phyloP scores from a whole-genome alignment of 2,888 invertebrate species.

The Argyresthia albistria region DNA sequence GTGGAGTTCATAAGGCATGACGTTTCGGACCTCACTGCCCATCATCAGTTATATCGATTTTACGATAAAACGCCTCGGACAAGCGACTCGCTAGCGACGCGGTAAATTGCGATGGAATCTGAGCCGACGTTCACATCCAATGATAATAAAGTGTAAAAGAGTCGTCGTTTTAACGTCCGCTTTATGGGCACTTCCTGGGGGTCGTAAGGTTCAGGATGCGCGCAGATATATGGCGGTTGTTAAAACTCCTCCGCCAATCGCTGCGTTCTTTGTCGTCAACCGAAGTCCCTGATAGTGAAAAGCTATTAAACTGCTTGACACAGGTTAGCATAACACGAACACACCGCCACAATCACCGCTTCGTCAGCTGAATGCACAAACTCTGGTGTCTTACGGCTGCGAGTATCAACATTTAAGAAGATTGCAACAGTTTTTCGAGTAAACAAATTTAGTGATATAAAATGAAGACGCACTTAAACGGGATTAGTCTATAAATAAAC shows the following conservation, averaged over 20 bases:
- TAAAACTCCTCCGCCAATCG: conserved; percentile 46
- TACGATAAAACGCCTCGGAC: conserved; percentile 53
- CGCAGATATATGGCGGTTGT: conserved; percentile 48
- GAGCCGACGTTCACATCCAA: conserved; percentile 67
- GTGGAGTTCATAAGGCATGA: conserved; percentile 52
- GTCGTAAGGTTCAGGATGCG: conserved; percentile 55
- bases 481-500: conserved; percentile 61
- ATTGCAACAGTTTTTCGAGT: conserved; percentile 3
- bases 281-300: conserved; percentile 4
- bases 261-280: conserved; percentile 31
- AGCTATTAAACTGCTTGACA: not conserved
- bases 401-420: conserved; percentile 6
- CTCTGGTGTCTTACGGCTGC: not conserved
- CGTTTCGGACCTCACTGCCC: conserved; percentile 38
- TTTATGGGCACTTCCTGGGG: conserved; percentile 64
- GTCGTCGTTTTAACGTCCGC: conserved; percentile 66
- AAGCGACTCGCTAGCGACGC: conserved; percentile 38
- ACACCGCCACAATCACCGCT: not conserved
- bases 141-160: conserved; percentile 73
- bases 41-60: conserved; percentile 63
- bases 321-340: not conserved
- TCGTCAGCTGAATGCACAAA: not conserved
- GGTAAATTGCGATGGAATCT: conserved; percentile 64
- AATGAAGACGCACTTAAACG: conserved; percentile 44
- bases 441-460: conserved; percentile 46